Base-by-base conservation (phyloP, 2,888 invertebrate genomes). In the Hofmannophila pseudospretella region DNA sequence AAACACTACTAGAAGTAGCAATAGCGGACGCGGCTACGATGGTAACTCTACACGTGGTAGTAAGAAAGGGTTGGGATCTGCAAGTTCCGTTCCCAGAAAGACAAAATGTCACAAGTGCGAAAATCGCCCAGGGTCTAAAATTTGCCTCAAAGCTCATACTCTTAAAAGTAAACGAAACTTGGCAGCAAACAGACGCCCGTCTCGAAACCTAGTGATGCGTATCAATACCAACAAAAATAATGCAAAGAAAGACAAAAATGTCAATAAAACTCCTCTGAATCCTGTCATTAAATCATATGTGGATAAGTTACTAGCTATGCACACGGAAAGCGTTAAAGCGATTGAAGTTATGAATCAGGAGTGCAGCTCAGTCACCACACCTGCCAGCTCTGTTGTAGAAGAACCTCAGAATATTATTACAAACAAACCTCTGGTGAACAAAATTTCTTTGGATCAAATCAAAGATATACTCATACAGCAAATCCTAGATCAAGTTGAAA, bases 341-440 rank as follows among this genome's bases (percentile, higher is more conserved):
- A 57, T 86, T 32, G 70, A 85, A 58, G 66, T 87, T 25, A 66
- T 75, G 11, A 74, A 76, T 44, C 79, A 82, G 58, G 79, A 85
- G 36, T 85, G 87, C 42, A 88, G 88, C 50, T 66, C 75, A 1
- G 71, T 84, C 2, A 56, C 71, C n/a, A 88, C 88, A 8, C 88
- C 88, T 10, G 68, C 75, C 3, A 87, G 85, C 49, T 88, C 88
- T 1, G 67, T 88, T 34, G 67, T 88, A 20, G 75, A 86, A 44
- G 62, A 73, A 1, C 61, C 74, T 7, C 61, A 56, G 22, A 87
- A 87, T 53, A 42, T 65, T 8, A 50, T 59, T 28, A 51, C 48
- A 16, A 51, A 47, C 19, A 66, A 61, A 43, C 19, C 51, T n/a
- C 7, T 58, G 16, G 51, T 60, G 14, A 66, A 61, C 31, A 74